Evolutionary conservation across 1,140 invertebrate species (phyloP).

Genomic region (Bombus fervidus): DNA sequence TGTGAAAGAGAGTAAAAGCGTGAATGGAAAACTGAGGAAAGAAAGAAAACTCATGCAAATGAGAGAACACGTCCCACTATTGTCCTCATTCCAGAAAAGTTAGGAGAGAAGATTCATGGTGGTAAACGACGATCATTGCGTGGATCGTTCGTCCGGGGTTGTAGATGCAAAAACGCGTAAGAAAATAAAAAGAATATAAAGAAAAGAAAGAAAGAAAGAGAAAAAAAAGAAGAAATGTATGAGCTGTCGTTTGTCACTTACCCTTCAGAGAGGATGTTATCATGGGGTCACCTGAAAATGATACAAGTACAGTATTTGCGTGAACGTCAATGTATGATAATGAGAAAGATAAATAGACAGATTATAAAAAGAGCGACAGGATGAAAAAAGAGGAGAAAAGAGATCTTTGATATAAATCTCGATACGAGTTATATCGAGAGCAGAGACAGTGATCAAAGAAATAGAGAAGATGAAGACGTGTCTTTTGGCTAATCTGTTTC

Average conservation of each 20-base stretch:
- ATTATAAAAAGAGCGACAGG: slow-evolving; percentile 15
- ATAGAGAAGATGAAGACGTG: slow-evolving; percentile 14
- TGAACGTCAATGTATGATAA: slow-evolving; percentile 64
- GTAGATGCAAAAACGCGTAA: slow-evolving; percentile 29
- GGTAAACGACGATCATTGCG: slow-evolving; percentile 25
- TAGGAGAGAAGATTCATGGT: slow-evolving; percentile 1
- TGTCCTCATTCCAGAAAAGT: slow-evolving; percentile 21
- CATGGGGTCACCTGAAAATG: slow-evolving; percentile 83
- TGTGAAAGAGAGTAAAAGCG: slow-evolving; percentile 27
- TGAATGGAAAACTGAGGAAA: not conserved
- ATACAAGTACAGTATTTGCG: slow-evolving; percentile 78
- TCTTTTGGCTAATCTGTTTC: not conserved
- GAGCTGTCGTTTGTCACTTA: slow-evolving; percentile 78
- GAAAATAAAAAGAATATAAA: not conserved
- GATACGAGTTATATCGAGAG: not conserved
- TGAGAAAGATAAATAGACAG: slow-evolving; percentile 50
- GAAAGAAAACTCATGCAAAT: slow-evolving; percentile 55
- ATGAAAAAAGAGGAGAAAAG: not conserved
- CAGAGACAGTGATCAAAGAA: slow-evolving; percentile 20
- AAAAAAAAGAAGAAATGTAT: slow-evolving; percentile 66
- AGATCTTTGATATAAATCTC: not conserved
- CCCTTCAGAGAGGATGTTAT: slow-evolving; percentile 83
- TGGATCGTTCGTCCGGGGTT: slow-evolving; percentile 37
- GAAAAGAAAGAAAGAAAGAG: slow-evolving; percentile 41
- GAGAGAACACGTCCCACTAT: slow-evolving; percentile 41